Conservation (phyloP, 2,113 vertebrate genomes). For the Ranitomeya imitator region DNA sequence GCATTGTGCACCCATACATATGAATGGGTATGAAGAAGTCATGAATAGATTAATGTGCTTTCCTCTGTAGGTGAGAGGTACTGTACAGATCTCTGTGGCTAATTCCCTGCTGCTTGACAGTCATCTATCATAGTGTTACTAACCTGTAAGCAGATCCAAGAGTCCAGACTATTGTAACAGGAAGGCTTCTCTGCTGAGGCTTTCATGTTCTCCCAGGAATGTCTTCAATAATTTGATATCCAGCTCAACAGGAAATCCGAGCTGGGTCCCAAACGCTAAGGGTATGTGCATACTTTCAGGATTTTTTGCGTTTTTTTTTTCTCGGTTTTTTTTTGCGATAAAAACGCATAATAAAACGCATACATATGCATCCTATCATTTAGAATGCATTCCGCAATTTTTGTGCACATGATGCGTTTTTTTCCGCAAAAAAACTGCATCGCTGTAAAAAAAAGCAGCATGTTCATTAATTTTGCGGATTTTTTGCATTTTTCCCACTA, state of each 20-base stretch:
- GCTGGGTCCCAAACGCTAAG: slow-evolving; percentile 8
- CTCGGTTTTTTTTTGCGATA: no score
- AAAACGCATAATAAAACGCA: no score
- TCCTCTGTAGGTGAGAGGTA: background rate
- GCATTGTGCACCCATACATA: background rate
- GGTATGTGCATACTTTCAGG: no score
- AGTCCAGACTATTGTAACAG: slow-evolving; percentile 21
- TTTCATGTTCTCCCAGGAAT: slow-evolving; percentile 14
- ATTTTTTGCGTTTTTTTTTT: no score
- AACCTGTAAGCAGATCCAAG: background rate
- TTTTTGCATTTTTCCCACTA: no score
- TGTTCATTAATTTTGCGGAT: no score
- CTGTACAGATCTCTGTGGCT: background rate
- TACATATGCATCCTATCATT: no score
- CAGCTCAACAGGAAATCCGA: background rate
- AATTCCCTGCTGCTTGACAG: slow-evolving; percentile 22
- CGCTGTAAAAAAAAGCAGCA: no score
- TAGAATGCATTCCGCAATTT: no score
- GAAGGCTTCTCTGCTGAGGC: slow-evolving; percentile 1
- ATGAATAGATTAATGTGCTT: background rate
- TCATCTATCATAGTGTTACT: slow-evolving; percentile 2
- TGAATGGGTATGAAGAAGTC: background rate
- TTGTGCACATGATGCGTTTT: no score
- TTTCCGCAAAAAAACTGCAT: no score
- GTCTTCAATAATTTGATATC: slow-evolving; percentile 22